Evolutionary conservation across 2,797 vertebrate genomes (phyloP), one percentile per base, ranked within the genome.

Genomic region (Eutrigla gurnardus): DNA sequence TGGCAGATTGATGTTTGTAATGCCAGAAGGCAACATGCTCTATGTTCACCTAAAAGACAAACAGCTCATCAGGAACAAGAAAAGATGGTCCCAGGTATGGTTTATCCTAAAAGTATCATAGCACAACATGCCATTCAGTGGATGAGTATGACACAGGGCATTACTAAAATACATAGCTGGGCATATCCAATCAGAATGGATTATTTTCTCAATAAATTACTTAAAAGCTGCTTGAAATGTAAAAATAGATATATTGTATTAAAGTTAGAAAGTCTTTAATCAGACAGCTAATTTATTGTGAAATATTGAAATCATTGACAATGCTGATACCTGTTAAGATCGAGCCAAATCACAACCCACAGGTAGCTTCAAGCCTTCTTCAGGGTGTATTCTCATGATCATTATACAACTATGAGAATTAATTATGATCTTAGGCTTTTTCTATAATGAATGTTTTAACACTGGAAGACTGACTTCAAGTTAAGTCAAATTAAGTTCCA

Each of bases 21-120:
- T 96, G 89, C 95, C 95, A 47, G 93, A 95, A 37, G 94, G 94
- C 70, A 96, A 96, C 82, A 93, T 94, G 92, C 84, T 96, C 5
- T 94, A 89, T 68, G 2, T 96, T 77, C 95, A 96, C 80, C 85
- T 96, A 0, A 96, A 96, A 86, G 95, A 96, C 85, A 96, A 96
- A 78, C 0, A 0, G 9, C 86, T 84, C 42, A 96, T 96, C 80
- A 90, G 94, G 61, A 93, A 96, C 90, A 96, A 96, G 85, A 96
- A 96, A 78, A 91, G 95, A 85, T 96, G 95, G 95, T 96, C 95
- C 15, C 95, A 96, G 93, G 95, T 96, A 86, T 8, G 50, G 0
- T 43, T 57, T 61, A 36, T 33, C 32, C 18, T 42, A 5, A 8
- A 37, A 6, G 2, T 65, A 11, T 36, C 25, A 39, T 7, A 9